Evolutionary conservation across 2,888 invertebrate genomes (phyloP).

Genomic region (Cantharis nigra): DNA sequence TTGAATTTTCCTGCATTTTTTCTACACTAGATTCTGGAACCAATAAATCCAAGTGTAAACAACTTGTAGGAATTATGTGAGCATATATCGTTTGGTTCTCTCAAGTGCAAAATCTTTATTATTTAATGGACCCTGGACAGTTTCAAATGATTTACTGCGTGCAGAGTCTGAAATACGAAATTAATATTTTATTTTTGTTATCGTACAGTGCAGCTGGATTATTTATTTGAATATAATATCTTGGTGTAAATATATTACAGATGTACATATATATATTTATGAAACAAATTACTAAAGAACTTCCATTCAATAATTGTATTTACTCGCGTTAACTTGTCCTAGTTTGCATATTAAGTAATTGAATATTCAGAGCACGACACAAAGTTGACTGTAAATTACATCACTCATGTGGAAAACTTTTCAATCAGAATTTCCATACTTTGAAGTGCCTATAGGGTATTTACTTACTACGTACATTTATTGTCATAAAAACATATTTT

Average conservation of each 20-base stretch:
- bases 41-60: not conserved
- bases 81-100: not conserved
- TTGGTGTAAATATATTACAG: not conserved
- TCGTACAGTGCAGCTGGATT: not conserved
- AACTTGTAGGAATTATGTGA: not conserved
- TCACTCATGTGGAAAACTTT: constrained; percentile 9
- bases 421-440: constrained; percentile 7
- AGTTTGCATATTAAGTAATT: constrained; percentile 8
- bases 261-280: not conserved
- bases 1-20: not conserved
- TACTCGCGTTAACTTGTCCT: constrained; percentile 7
- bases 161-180: not conserved
- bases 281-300: not conserved
- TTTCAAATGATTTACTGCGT: not conserved
- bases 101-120: not conserved
- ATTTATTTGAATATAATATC: not conserved
- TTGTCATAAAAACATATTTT: not conserved
- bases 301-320: constrained; percentile 6
- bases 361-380: constrained; percentile 13
- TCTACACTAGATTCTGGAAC: not conserved
- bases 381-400: constrained; percentile 8
- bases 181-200: not conserved
- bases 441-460: not conserved
- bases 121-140: not conserved
- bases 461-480: not conserved